Evolutionary conservation across 2,888 invertebrate species (phyloP).

Genomic region (Craniophora ligustri): DNA sequence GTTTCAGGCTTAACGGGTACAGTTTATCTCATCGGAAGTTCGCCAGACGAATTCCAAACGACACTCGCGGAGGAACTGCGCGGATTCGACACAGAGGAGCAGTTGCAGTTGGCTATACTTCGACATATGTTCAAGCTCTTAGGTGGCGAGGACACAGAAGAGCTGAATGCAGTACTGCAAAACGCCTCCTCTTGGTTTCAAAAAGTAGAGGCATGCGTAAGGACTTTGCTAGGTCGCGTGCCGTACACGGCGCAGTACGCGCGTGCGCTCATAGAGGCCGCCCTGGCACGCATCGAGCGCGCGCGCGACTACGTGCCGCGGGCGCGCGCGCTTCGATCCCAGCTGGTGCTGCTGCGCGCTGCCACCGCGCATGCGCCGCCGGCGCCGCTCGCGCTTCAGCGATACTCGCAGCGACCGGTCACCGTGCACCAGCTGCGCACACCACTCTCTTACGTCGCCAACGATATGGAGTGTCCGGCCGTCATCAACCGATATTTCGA

Average conservation of each 20-base stretch:
- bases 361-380: constrained; percentile 1
- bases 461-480: constrained; percentile 59
- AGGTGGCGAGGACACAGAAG: not conserved
- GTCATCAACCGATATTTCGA: constrained; percentile 63
- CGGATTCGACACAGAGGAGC: constrained; percentile 2
- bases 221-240: constrained; percentile 56
- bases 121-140: constrained; percentile 33
- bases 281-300: constrained; percentile 59
- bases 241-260: constrained; percentile 66
- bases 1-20: constrained; percentile 33
- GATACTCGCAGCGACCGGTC: constrained; percentile 44
- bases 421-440: constrained; percentile 51
- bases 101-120: constrained; percentile 28
- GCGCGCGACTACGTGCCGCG: constrained; percentile 41
- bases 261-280: constrained; percentile 59
- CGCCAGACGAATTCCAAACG: constrained; percentile 23
- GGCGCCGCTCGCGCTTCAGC: constrained; percentile 30
- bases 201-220: constrained; percentile 46
- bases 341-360: constrained; percentile 52
- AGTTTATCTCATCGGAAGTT: constrained; percentile 51
- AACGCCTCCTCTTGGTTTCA: constrained; percentile 27
- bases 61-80: constrained; percentile 4
- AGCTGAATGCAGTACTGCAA: constrained; percentile 10
- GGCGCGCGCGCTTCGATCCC: constrained; percentile 13
- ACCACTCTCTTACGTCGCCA: constrained; percentile 47